Base-by-base conservation (phyloP, 2,888 invertebrate genomes). In the Nemoura dubitans region DNA sequence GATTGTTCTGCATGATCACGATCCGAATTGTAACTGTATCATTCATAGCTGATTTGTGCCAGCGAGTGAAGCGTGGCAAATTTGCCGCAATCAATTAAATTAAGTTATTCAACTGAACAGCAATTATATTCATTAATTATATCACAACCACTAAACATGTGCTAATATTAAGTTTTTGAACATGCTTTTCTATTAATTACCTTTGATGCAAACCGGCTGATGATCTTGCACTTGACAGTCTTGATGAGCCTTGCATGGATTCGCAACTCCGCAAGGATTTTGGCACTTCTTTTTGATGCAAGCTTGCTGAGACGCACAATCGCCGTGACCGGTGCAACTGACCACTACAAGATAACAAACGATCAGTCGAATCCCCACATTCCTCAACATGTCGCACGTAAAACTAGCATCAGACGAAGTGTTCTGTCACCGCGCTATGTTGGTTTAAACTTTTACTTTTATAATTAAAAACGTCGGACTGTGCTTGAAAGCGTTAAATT, bases 211-310 rank as follows among this genome's bases (percentile, higher is more conserved):
- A 87, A 96, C 95, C 10, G 97, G 96, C 90, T 96, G 95, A 91
- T 97, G 97, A 89, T 96, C 93, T 89, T 96, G 93, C 82, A 97
- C 96, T 89, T 95, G 95, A 90, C 97, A 98, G 89, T 96, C 95
- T 89, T 97, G 96, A 85, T 95, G 94, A 80, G 93, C 91, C 30
- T 93, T 92, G 90, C 97, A 98, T 0, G 96, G 97, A 88, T 96
- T 95, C 29, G 93, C 94, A 91, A 93, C 93, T 21, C 94, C 93
- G 91, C 97, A 98, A 28, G 97, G 97, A 92, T 97, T 97, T 88
- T 95, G 94, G 90, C 98, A 98, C 89, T 95, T 94, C 27, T 95
- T 94, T 90, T 94, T 94, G 89, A 97, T 93, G 91, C 98, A 98
- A 89, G 97, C 95, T 90, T 96, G 94, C 89, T 95, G 95, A 81